A percentile compares a stretch with the other conserved stretches of the same genome.
Evolutionary conservation across 2,113 vertebrate species (phyloP).

Genomic region (Maccullochella peelii): DNA sequence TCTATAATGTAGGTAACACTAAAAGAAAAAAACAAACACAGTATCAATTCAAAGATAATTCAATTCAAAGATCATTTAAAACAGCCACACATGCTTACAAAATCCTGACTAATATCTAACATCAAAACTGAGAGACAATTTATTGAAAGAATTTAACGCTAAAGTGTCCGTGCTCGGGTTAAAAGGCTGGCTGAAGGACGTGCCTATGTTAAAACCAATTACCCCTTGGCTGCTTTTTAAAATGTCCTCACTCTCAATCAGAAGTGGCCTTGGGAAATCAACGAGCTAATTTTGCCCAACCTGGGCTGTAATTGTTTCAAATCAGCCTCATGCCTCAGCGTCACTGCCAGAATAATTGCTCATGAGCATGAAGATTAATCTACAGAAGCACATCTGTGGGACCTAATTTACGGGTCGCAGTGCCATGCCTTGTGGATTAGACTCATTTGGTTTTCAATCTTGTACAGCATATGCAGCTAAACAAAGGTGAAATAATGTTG

Average conservation of each 20-base stretch:
- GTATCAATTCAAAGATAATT: constrained; percentile 20
- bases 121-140: not conserved
- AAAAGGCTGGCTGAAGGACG: constrained; percentile 50
- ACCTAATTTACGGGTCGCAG: constrained; percentile 77
- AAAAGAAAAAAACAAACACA: constrained; percentile 18
- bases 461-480: constrained; percentile 54
- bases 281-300: constrained; percentile 77
- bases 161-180: not conserved
- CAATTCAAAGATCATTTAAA: constrained; percentile 33
- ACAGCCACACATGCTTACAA: not conserved
- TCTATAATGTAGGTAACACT: constrained; percentile 19
- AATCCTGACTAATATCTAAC: not conserved
- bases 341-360: constrained; percentile 76
- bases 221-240: constrained; percentile 49
- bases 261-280: constrained; percentile 61
- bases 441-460: constrained; percentile 64
- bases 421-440: constrained; percentile 71
- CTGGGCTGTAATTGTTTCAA: constrained; percentile 83
- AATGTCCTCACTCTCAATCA: constrained; percentile 71
- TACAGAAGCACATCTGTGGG: constrained; percentile 82
- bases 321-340: constrained; percentile 80
- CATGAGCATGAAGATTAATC: constrained; percentile 81
- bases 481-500: constrained; percentile 56
- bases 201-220: constrained; percentile 59
- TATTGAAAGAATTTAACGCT: constrained; percentile 10